Percentiles rank a stretch among this genome's conserved stretches.
phyloP scores from a whole-genome alignment of 2,113 vertebrate species.

The Sebastes schlegelii region DNA sequence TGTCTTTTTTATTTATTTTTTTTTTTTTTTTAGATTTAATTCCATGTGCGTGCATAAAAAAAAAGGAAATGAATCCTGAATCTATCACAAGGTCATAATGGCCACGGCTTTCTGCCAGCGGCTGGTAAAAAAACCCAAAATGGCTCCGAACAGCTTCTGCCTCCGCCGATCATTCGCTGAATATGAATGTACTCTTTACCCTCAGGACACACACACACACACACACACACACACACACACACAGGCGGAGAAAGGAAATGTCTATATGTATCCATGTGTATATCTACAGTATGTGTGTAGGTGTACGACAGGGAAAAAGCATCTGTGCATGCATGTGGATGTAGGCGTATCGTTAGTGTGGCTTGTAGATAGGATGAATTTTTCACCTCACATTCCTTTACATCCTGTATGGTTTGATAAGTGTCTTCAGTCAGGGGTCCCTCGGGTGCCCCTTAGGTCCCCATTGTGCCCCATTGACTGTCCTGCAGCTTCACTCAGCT shows the following conservation, averaged over 20 bases:
- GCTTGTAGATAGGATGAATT: slow-evolving; percentile 41
- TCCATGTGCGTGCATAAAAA: slow-evolving; percentile 29
- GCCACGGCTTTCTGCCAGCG: slow-evolving; percentile 55
- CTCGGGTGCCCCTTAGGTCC: background rate
- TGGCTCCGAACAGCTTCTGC: slow-evolving; percentile 58
- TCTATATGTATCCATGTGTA: slow-evolving; percentile 37
- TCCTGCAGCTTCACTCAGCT: slow-evolving; percentile 48
- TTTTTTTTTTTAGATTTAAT: slow-evolving; percentile 28
- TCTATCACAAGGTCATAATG: slow-evolving; percentile 75
- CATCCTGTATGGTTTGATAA: slow-evolving; percentile 35
- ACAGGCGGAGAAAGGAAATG: slow-evolving; percentile 25
- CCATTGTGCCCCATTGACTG: slow-evolving; percentile 14
- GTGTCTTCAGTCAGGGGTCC: slow-evolving; percentile 43
- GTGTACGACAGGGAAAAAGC: slow-evolving; percentile 34
- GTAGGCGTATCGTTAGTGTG: background rate
- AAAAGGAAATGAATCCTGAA: slow-evolving; percentile 55
- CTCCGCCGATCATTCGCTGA: slow-evolving; percentile 60
- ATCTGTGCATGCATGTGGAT: slow-evolving; percentile 16
- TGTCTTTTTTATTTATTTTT: slow-evolving; percentile 10
- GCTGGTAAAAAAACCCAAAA: slow-evolving; percentile 65
- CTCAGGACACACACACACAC: slow-evolving; percentile 47
- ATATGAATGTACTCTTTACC: slow-evolving; percentile 68
- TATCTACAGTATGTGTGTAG: slow-evolving; percentile 44
- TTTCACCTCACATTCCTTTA: slow-evolving; percentile 22
- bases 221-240: slow-evolving; percentile 15